These are phyloP conservation scores for Leptopilina clavipes DNA, from an alignment of 1,140 invertebrate species.

Conservation along the genomic window DNA sequence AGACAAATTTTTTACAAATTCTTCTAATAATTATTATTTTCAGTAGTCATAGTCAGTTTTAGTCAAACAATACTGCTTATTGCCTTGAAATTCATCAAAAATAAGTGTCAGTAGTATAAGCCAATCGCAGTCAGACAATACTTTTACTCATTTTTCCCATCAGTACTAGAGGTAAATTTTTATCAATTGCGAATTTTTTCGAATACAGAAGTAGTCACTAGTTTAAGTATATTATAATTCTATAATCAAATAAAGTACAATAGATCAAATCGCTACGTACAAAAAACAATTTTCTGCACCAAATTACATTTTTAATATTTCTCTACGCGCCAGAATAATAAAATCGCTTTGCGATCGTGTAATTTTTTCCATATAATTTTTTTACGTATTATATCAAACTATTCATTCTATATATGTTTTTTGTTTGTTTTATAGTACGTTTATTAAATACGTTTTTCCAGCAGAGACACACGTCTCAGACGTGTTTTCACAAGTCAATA, in stretches of 20 bases:
- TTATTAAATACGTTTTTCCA: conserved; percentile 11
- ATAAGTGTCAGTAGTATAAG: too few relatives aligned
- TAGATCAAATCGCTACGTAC: background rate
- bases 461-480: conserved; percentile 28
- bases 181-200: too few relatives aligned
- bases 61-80: too few relatives aligned
- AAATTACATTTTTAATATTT: background rate
- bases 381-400: conserved; percentile 31
- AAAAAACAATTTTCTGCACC: background rate
- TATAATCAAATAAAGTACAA: background rate
- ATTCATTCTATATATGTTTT: conserved; percentile 18
- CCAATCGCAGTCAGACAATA: too few relatives aligned
- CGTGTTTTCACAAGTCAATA: conserved; percentile 26
- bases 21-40: too few relatives aligned
- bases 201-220: too few relatives aligned
- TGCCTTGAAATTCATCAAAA: too few relatives aligned
- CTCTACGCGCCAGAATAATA: background rate
- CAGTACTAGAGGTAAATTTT: too few relatives aligned
- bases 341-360: conserved; percentile 10
- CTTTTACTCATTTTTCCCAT: too few relatives aligned
- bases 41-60: too few relatives aligned
- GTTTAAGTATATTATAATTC: too few relatives aligned
- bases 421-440: conserved; percentile 2
- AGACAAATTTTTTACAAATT: too few relatives aligned
- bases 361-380: conserved; percentile 4